phyloP scores from a whole-genome alignment of 2,888 invertebrate species.

The Hydraecia micacea region DNA sequence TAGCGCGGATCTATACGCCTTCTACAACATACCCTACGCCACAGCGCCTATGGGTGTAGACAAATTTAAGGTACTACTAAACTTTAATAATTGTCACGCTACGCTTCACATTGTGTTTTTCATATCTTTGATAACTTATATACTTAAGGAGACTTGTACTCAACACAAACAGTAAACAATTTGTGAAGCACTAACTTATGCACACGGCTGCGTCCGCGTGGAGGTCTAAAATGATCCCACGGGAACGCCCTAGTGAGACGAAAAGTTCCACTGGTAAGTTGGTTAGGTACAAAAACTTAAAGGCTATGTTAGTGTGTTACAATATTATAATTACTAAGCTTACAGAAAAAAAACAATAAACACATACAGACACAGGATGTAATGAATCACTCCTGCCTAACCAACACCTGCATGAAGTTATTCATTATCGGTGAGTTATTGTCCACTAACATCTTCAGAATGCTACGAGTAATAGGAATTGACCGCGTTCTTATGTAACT shows the following conservation, averaged over 20 bases:
- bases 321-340: background rate
- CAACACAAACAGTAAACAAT: no score
- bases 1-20: slow-evolving; percentile 66
- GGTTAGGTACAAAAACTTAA: background rate
- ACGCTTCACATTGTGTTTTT: no score
- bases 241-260: no score
- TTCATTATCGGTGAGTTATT: background rate
- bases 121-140: no score
- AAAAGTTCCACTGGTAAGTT: background rate
- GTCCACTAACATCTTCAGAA: background rate
- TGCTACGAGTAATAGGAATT: background rate
- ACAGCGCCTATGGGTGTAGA: slow-evolving; percentile 71
- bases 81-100: no score
- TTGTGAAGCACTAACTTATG: no score
- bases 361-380: background rate
- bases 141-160: no score
- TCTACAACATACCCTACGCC: slow-evolving; percentile 76
- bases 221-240: no score
- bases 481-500: background rate
- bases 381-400: background rate
- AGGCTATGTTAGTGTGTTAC: background rate
- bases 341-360: background rate
- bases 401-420: no score
- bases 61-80: slow-evolving; percentile 66
- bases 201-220: no score